phyloP scores from a whole-genome alignment of 1,140 invertebrate genomes.

The Polypedilum pembai region DNA sequence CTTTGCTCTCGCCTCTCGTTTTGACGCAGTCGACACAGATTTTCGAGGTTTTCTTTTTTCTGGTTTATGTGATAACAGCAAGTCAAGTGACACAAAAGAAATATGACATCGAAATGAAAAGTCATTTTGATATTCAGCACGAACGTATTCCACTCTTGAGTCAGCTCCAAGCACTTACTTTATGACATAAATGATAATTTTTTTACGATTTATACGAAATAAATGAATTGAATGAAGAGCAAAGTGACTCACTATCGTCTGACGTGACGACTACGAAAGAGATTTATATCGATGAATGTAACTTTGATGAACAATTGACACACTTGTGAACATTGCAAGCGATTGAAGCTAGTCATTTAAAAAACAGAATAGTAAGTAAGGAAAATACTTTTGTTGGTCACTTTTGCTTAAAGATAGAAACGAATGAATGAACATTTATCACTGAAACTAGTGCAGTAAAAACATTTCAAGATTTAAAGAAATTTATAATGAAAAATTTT shows the following conservation, averaged over 20 bases:
- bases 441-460: too few species aligned
- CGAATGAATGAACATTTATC: too few species aligned
- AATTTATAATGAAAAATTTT: too few species aligned
- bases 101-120: neutral
- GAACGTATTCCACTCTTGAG: neutral
- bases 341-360: too few species aligned
- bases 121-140: neutral
- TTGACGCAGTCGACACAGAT: neutral
- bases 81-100: neutral
- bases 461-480: too few species aligned
- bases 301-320: too few species aligned
- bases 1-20: neutral
- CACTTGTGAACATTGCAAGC: too few species aligned
- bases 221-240: neutral
- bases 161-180: neutral
- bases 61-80: neutral
- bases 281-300: neutral
- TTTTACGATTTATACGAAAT: neutral
- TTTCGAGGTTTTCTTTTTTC: neutral
- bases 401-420: too few species aligned
- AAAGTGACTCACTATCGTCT: neutral
- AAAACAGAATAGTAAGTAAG: too few species aligned
- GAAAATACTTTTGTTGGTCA: too few species aligned
- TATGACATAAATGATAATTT: constrained; percentile 19
- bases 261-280: neutral